phyloP scores from a whole-genome alignment of 1,140 invertebrate species.

The Oreohelix idahoensis region DNA sequence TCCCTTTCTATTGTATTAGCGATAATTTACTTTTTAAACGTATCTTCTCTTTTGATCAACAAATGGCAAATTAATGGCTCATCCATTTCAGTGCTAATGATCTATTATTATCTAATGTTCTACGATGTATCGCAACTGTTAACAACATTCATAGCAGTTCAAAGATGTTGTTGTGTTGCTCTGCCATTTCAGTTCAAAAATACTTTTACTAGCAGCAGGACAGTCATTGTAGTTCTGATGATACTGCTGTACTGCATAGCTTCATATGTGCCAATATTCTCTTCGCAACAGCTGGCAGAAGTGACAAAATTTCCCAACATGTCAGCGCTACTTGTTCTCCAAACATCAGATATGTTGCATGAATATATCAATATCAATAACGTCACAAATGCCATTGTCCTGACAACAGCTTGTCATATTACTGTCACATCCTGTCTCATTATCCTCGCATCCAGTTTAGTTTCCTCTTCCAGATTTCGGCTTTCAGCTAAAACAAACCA shows the following conservation, averaged over 20 bases:
- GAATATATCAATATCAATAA: background rate
- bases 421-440: background rate
- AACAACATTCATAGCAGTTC: background rate
- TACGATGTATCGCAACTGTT: background rate
- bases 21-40: background rate
- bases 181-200: background rate
- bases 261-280: background rate
- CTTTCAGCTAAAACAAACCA: background rate
- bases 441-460: background rate
- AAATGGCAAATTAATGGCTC: background rate
- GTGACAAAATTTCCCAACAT: background rate
- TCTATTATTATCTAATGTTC: background rate
- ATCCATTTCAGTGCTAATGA: background rate
- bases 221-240: background rate
- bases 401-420: slow-evolving; percentile 1
- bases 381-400: background rate
- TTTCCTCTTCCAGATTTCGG: background rate
- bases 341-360: background rate
- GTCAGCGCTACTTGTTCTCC: background rate
- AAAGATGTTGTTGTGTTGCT: slow-evolving; percentile 1
- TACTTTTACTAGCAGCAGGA: background rate
- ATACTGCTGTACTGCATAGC: background rate
- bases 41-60: background rate
- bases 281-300: background rate
- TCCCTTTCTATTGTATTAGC: background rate